These are phyloP conservation scores for Lapara coniferarum DNA, from an alignment of 2,888 invertebrate genomes.

Conservation along the genomic window DNA sequence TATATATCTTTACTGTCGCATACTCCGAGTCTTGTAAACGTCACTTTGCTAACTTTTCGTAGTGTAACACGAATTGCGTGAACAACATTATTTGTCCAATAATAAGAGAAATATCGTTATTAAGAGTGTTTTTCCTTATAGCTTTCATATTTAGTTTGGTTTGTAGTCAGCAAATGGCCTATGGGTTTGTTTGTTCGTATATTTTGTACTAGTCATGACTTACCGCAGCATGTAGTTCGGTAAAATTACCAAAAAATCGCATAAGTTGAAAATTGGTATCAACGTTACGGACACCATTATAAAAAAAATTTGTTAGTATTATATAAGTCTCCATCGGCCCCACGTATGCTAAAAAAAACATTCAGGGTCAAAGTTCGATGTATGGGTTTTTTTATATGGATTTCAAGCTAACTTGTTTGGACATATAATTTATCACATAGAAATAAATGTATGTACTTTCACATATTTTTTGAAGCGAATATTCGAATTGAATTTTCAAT, in stretches of 20 bases:
- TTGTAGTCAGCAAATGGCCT: background rate
- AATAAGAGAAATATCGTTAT: constrained; percentile 33
- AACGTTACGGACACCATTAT: no score
- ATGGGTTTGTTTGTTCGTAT: background rate
- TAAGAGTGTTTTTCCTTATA: constrained; percentile 19
- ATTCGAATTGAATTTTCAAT: background rate
- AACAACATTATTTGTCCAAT: constrained; percentile 37
- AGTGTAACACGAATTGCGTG: constrained; percentile 30
- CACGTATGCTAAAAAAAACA: no score
- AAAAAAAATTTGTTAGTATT: no score
- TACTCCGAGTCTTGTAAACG: constrained; percentile 25
- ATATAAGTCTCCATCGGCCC: no score
- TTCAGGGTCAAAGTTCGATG: no score
- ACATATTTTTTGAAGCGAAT: background rate
- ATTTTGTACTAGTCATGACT: background rate
- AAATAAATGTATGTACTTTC: no score
- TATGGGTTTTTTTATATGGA: no score
- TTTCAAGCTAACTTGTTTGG: no score
- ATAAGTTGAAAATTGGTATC: no score
- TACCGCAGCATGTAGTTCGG: background rate
- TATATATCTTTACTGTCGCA: no score
- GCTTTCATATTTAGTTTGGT: constrained; percentile 6
- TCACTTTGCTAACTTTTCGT: constrained; percentile 27
- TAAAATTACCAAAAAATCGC: no score
- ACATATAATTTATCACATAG: no score